These are phyloP conservation scores for Typhlichthys subterraneus DNA, from an alignment of 2,797 vertebrate genomes.

Conservation along the genomic window DNA sequence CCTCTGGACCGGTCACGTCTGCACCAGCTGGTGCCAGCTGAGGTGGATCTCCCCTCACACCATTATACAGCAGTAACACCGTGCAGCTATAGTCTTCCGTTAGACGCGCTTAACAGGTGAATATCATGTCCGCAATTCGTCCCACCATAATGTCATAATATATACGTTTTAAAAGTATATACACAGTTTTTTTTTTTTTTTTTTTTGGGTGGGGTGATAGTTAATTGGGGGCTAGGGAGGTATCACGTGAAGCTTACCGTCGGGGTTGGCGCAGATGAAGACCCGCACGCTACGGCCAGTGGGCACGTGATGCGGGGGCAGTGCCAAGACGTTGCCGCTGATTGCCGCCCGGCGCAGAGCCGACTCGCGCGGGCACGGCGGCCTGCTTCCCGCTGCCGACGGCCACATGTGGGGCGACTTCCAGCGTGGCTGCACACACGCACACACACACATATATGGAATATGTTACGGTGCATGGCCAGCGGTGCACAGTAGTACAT, in stretches of 20 bases:
- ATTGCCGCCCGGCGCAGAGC: conserved; percentile 89
- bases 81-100: no score
- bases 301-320: conserved; percentile 88
- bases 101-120: no score
- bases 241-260: conserved; percentile 79
- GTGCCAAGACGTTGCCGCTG: conserved; percentile 86
- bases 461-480: conserved; percentile 30
- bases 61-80: no score
- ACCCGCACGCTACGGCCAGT: conserved; percentile 91
- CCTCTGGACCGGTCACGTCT: no score
- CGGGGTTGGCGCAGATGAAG: conserved; percentile 94
- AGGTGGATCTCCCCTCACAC: no score
- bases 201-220: no score
- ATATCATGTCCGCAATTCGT: no score
- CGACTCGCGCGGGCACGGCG: conserved; percentile 89
- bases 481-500: conserved; percentile 9
- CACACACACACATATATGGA: conserved; percentile 17
- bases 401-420: conserved; percentile 91
- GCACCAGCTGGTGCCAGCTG: no score
- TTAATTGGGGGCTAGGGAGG: not conserved
- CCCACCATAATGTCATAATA: no score
- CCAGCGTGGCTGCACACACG: conserved; percentile 74
- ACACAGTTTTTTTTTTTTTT: no score
- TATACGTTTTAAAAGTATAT: no score
- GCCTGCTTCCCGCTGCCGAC: conserved; percentile 82